Evolutionary conservation across 2,797 vertebrate species (phyloP).

Genomic region (Microctenopoma lineatum): DNA sequence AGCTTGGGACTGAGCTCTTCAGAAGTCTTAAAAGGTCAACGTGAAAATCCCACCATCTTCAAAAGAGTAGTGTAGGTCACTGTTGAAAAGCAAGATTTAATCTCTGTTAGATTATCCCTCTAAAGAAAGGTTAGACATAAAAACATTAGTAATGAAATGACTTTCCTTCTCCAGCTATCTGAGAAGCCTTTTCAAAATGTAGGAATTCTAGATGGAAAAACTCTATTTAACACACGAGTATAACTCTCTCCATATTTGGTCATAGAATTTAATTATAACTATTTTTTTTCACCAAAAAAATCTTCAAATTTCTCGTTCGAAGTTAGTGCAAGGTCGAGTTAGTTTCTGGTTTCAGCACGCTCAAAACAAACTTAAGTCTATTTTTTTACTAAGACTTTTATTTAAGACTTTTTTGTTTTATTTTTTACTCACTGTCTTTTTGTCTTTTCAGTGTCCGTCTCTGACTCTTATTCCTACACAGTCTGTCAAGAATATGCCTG

Average conservation of each 20-base stretch:
- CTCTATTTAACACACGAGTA: constrained; percentile 13
- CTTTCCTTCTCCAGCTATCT: constrained; percentile 17
- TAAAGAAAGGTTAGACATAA: constrained; percentile 73
- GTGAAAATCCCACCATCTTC: constrained; percentile 59
- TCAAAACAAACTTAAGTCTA: neutral
- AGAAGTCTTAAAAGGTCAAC: constrained; percentile 75
- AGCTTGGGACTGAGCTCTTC: constrained; percentile 45
- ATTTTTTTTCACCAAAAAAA: neutral
- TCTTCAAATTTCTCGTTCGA: constrained; percentile 12
- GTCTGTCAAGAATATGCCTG: constrained; percentile 42
- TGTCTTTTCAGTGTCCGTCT: constrained; percentile 2
- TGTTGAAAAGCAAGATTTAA: constrained; percentile 65
- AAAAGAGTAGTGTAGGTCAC: constrained; percentile 41
- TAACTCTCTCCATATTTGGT: neutral
- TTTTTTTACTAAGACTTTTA: too few species aligned
- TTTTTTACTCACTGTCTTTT: constrained; percentile 24
- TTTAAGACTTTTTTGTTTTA: constrained; percentile 1
- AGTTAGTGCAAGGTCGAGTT: neutral
- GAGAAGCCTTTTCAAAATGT: constrained; percentile 6
- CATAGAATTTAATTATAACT: too few species aligned
- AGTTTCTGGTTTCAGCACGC: constrained; percentile 2
- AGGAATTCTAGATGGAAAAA: constrained; percentile 14
- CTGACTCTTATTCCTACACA: constrained; percentile 28
- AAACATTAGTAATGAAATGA: constrained; percentile 54
- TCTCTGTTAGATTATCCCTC: constrained; percentile 65